These are phyloP conservation scores for Argyresthia albistria DNA, from an alignment of 2,888 invertebrate genomes.

Conservation along the genomic window DNA sequence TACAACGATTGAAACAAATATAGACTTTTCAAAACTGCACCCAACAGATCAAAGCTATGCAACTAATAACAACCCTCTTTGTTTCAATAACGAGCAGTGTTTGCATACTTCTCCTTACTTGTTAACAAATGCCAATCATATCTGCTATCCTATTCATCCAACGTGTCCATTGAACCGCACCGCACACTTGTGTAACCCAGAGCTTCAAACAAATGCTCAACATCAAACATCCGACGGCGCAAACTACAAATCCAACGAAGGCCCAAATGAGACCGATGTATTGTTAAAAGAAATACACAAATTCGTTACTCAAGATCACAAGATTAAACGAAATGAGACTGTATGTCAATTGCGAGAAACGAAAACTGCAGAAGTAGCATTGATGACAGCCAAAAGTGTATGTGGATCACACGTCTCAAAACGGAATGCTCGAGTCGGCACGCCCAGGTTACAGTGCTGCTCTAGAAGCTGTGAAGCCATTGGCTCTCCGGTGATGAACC, in stretches of 20 bases:
- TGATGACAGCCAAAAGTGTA: slow-evolving; percentile 22
- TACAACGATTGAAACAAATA: too few species aligned
- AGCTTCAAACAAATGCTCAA: not conserved
- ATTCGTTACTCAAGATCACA: slow-evolving; percentile 37
- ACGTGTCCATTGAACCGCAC: slow-evolving; percentile 39
- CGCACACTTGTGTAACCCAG: slow-evolving; percentile 14
- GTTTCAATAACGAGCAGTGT: too few species aligned
- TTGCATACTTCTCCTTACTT: too few species aligned
- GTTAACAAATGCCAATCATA: not conserved
- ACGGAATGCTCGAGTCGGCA: slow-evolving; percentile 45
- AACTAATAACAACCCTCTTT: too few species aligned
- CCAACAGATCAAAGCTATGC: too few species aligned
- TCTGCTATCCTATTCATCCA: slow-evolving; percentile 49
- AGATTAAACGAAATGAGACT: slow-evolving; percentile 16
- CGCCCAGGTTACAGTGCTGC: slow-evolving; percentile 36
- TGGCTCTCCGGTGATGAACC: slow-evolving; percentile 25
- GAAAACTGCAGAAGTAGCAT: slow-evolving; percentile 31
- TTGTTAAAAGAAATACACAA: slow-evolving; percentile 59
- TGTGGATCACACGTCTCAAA: slow-evolving; percentile 26
- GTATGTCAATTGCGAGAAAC: slow-evolving; percentile 17
- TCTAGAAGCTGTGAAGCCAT: slow-evolving; percentile 62
- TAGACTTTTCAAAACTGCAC: too few species aligned
- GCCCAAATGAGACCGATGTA: slow-evolving; percentile 38
- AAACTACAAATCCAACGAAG: too few species aligned
- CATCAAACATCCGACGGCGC: slow-evolving; percentile 1